Conservation (phyloP, 2,113 vertebrate genomes). For the Gavia stellata region DNA sequence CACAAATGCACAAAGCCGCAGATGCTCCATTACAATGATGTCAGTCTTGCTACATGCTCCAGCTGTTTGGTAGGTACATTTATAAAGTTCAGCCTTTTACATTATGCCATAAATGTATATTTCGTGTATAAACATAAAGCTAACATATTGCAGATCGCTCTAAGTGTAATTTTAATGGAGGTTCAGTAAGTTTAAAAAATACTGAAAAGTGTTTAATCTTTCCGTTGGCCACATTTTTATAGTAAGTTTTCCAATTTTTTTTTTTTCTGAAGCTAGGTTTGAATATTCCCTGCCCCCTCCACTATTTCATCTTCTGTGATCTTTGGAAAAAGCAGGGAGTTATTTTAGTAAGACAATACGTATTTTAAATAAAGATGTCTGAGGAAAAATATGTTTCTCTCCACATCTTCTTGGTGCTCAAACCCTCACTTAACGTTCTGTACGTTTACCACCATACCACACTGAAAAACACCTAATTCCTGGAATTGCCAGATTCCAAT, state of each 20-base stretch:
- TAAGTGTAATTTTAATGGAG: conserved; percentile 75
- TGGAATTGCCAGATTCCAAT: neutral
- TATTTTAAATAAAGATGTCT: conserved; percentile 63
- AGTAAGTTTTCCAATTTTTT: conserved; percentile 40
- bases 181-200: conserved; percentile 75
- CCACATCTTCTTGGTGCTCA: conserved; percentile 46
- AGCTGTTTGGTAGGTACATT: conserved; percentile 77
- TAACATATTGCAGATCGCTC: conserved; percentile 76
- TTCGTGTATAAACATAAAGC: conserved; percentile 69
- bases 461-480: conserved; percentile 17
- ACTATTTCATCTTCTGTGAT: conserved; percentile 45
- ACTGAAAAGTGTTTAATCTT: conserved; percentile 73
- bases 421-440: conserved; percentile 37
- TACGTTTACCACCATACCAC: conserved; percentile 5
- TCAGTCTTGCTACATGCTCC: conserved; percentile 70
- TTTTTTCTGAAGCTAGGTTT: conserved; percentile 33
- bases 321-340: conserved; percentile 59
- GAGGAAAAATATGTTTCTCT: conserved; percentile 48
- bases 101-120: conserved; percentile 71
- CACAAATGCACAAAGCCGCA: conserved; percentile 68
- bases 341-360: conserved; percentile 68
- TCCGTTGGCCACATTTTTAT: conserved; percentile 65
- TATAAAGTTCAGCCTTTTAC: conserved; percentile 73
- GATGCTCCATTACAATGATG: conserved; percentile 67
- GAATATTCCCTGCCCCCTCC: neutral